Percentiles rank a stretch among this genome's conserved stretches.
These are phyloP conservation scores for Leptinotarsa undecemlineata DNA, from an alignment of 1,140 invertebrate species.

Conservation along the genomic window DNA sequence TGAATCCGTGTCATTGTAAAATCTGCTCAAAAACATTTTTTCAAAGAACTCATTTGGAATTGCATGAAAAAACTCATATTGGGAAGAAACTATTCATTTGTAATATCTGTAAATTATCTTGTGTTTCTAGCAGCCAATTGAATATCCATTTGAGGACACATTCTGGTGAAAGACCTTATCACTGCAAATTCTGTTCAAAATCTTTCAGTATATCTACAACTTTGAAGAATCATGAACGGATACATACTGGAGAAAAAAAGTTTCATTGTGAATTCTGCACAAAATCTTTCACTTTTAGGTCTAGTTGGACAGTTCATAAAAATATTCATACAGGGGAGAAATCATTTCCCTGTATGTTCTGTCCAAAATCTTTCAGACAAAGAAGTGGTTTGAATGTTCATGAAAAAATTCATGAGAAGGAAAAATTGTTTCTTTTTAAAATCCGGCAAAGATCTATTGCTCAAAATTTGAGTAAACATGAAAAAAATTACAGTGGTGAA, in stretches of 20 bases:
- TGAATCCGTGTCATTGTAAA: slow-evolving; percentile 57
- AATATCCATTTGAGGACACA: slow-evolving; percentile 56
- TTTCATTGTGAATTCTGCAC: slow-evolving; percentile 32
- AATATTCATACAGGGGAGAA: not conserved
- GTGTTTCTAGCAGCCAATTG: slow-evolving; percentile 41
- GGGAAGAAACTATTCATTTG: slow-evolving; percentile 60
- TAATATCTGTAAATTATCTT: slow-evolving; percentile 57
- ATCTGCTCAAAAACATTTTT: slow-evolving; percentile 58
- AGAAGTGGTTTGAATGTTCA: slow-evolving; percentile 7
- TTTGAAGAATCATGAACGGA: slow-evolving; percentile 64
- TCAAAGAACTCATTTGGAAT: slow-evolving; percentile 59
- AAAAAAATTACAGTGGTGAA: too few relatives aligned
- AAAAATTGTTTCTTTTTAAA: not conserved
- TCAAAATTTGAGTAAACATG: too few relatives aligned
- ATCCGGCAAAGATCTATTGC: too few relatives aligned
- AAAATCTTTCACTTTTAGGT: slow-evolving; percentile 8
- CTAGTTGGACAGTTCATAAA: not conserved
- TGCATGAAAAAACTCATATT: slow-evolving; percentile 61
- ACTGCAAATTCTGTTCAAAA: slow-evolving; percentile 71
- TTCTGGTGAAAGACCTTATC: slow-evolving; percentile 74
- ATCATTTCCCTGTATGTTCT: not conserved
- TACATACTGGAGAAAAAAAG: slow-evolving; percentile 62
- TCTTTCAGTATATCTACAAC: slow-evolving; percentile 59
- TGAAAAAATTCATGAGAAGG: not conserved
- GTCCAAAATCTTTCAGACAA: not conserved